Base-by-base conservation (phyloP, 2,888 invertebrate genomes). In the Pandemis corylana region DNA sequence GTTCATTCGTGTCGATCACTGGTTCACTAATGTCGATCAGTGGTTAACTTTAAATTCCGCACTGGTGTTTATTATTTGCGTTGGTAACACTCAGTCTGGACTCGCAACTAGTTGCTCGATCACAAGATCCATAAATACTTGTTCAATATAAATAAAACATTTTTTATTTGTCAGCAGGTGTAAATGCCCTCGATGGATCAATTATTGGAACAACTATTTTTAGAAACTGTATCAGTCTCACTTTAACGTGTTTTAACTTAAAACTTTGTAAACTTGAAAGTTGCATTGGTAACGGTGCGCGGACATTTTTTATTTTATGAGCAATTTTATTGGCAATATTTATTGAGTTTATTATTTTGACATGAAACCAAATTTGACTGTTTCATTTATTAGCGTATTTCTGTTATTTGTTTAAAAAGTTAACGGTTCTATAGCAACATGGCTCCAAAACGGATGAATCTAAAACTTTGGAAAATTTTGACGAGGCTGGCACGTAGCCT, bases 141-240 rank as follows among this genome's bases (percentile, higher is more conserved):
- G 73, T 61, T 64, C 20, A 56, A 7, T 7, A 73, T 65, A 61
- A 69, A 73, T 73, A 73, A 69, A 64, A 56, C 56, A 20, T 56
- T 59, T 56, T 63, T 28, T n/a, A 63, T 66, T 42, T 65, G 68
- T 65, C 56, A 46, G 53, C 73, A 73, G 73, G 69, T 74, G 69
- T 69, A 7, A 68, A 73, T 28, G 15, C 56, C 42, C 28, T 49
- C 69, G 49, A 65, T 69, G 42, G 49, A 63, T 65, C 69, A 51
- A 49, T 73, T 69, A 69, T 46, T 1, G 36, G 41, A 51, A 53
- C 5, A 13, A 51, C 28, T 61, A 65, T 74, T 69, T 69, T 61
- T 51, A 42, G 13, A 49, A 42, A 64, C 63, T 65, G 56, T 15
- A 56, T 56, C 46, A 46, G 5, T 46, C 46, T 46, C 4, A 4